phyloP scores from a whole-genome alignment of 2,797 vertebrate genomes.

The Spatula clypeata region DNA sequence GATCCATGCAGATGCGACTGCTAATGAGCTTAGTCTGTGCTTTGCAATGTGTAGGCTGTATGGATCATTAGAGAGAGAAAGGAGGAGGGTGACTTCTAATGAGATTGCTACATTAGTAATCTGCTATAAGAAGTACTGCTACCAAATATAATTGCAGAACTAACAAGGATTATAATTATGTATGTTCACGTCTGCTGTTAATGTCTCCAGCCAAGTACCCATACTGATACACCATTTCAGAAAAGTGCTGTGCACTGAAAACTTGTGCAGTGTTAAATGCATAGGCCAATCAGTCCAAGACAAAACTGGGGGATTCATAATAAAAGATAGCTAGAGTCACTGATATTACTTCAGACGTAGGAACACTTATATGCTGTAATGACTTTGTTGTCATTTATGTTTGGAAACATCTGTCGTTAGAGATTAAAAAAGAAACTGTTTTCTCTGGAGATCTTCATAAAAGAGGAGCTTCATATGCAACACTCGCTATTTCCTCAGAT shows the following conservation, averaged over 20 bases:
- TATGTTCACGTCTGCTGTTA: background rate
- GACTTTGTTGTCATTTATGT: background rate
- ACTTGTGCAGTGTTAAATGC: background rate
- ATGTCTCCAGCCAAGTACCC: background rate
- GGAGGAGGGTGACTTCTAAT: slow-evolving; percentile 46
- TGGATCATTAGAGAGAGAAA: slow-evolving; percentile 48
- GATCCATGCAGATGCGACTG: slow-evolving; percentile 30
- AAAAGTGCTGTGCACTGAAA: background rate
- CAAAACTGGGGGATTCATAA: background rate
- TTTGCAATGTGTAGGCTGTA: slow-evolving; percentile 2
- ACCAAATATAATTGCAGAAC: slow-evolving; percentile 38
- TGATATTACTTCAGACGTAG: background rate
- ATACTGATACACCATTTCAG: background rate
- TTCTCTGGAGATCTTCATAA: background rate
- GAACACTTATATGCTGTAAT: background rate
- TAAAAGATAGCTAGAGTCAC: background rate
- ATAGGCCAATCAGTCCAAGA: background rate
- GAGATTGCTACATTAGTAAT: slow-evolving; percentile 44
- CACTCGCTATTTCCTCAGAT: background rate
- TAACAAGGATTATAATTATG: slow-evolving; percentile 55
- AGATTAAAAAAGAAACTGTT: background rate
- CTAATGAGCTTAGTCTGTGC: slow-evolving; percentile 50
- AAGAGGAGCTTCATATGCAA: background rate
- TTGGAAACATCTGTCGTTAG: background rate
- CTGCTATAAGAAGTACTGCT: slow-evolving; percentile 44